Base-by-base conservation (phyloP, 2,113 vertebrate genomes). In the Dunckerocampus dactyliophorus region DNA sequence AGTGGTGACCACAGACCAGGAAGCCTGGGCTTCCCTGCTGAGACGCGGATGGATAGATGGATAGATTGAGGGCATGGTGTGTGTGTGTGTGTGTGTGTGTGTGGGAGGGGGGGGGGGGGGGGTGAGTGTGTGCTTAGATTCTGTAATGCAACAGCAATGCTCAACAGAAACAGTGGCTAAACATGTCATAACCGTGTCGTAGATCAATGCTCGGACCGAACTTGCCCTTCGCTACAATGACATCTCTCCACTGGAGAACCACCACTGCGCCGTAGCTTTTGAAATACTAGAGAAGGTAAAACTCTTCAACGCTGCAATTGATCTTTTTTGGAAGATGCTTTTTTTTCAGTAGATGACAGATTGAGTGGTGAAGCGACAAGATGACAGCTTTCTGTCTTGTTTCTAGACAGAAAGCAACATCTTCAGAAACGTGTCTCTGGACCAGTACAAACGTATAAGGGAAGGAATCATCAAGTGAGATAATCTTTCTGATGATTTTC, bases 211-310 rank as follows among this genome's bases (percentile, higher is more conserved):
- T 17, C 85, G 85, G 45, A 92, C 90, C 11, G 90, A 92, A 67
- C 89, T 92, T 0, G 92, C 91, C 19, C 69, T 92, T 28, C 85
- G 91, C 21, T 92, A 92, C 72, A 92, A 92, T 14, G 91, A 92
- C 87, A 92, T 92, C 78, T 92, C 91, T 19, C 91, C 92, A 0
- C 69, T 92, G 75, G 92, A 92, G 76, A 92, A 92, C 69, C 91
- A 92, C 63, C 92, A 92, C 84, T 91, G 90, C 45, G 90, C 92
- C 8, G 84, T 92, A 6, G 89, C 91, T 12, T 92, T 91, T 69
- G 84, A 91, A 69, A 86, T 92, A 15, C 85, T 92, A 42, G 89
- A 91, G 69, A 88, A 85, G 88, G 90, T 91, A 71, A 59, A 53
- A 1, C 16, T 46, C 22, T 20, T 48, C 14, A 19, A 22, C 8